Conservation (phyloP, 1,140 invertebrate genomes). For the Caenorhabditis latens region DNA sequence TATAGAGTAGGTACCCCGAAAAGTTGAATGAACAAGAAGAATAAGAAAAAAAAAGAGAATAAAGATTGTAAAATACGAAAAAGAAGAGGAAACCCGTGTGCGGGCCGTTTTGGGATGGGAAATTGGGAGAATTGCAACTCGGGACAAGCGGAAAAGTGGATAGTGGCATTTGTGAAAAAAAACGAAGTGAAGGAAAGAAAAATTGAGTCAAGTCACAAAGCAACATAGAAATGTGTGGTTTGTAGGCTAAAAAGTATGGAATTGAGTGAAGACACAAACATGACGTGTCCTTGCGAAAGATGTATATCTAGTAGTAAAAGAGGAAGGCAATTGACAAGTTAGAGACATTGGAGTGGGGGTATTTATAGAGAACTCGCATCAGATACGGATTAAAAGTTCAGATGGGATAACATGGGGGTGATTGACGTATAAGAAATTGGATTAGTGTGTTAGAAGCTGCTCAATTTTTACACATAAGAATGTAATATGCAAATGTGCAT, state of each 20-base stretch:
- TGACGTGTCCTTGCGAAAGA: constrained; percentile 15
- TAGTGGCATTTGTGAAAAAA: background rate
- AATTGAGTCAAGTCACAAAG: constrained; percentile 37
- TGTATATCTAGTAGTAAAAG: background rate
- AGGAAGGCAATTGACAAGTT: too few species aligned
- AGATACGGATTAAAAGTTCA: background rate
- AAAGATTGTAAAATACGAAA: background rate
- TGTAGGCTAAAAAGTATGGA: constrained; percentile 8
- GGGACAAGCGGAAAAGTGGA: background rate
- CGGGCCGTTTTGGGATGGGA: constrained; percentile 44
- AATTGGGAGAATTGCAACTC: background rate
- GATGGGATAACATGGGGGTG: background rate
- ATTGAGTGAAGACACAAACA: background rate
- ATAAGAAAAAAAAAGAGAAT: background rate
- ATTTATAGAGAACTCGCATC: background rate
- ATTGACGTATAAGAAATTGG: constrained; percentile 6
- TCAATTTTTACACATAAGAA: background rate
- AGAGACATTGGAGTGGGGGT: background rate
- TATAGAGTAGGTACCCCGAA: too few species aligned
- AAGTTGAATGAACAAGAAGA: background rate
- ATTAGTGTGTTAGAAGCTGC: background rate
- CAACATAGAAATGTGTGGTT: constrained; percentile 7
- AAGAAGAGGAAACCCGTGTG: constrained; percentile 28
- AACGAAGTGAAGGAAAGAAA: background rate
- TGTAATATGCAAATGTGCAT: constrained; percentile 35